These are phyloP conservation scores for Malthinus flaveolus DNA, from an alignment of 2,888 invertebrate species.

Conservation along the genomic window DNA sequence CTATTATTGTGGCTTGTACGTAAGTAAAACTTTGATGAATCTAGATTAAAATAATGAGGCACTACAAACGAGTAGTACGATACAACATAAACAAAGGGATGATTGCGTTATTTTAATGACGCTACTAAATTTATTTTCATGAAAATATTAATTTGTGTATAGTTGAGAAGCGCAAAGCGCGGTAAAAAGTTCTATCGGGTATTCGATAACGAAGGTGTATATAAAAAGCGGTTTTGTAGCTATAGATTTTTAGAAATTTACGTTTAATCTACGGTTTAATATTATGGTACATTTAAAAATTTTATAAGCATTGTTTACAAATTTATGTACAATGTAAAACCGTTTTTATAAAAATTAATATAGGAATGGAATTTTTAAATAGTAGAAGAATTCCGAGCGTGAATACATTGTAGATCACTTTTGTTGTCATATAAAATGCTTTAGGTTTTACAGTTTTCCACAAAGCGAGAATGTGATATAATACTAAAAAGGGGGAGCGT, in stretches of 20 bases:
- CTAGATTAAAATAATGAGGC: no score
- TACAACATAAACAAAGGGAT: not conserved
- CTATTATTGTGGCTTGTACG: no score
- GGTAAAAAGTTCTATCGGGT: no score
- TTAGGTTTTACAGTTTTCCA: slow-evolving; percentile 22
- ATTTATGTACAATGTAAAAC: slow-evolving; percentile 1
- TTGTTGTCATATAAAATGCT: slow-evolving; percentile 24
- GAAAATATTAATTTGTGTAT: no score
- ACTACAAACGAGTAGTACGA: no score
- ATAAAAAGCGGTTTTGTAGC: no score
- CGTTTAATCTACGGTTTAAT: no score
- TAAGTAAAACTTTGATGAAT: no score
- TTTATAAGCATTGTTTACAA: not conserved
- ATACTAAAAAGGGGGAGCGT: slow-evolving; percentile 22
- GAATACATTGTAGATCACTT: slow-evolving; percentile 21
- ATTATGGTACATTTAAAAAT: not conserved
- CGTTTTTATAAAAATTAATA: slow-evolving; percentile 26
- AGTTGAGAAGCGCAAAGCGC: no score
- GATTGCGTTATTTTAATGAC: not conserved
- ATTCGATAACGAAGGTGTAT: no score
- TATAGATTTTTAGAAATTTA: no score
- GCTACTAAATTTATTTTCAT: not conserved
- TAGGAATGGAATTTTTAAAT: slow-evolving; percentile 25
- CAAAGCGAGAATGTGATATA: slow-evolving; percentile 30
- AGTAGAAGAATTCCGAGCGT: slow-evolving; percentile 12